Conservation (phyloP, 2,888 invertebrate species). For the Drosophila nigricruria region DNA sequence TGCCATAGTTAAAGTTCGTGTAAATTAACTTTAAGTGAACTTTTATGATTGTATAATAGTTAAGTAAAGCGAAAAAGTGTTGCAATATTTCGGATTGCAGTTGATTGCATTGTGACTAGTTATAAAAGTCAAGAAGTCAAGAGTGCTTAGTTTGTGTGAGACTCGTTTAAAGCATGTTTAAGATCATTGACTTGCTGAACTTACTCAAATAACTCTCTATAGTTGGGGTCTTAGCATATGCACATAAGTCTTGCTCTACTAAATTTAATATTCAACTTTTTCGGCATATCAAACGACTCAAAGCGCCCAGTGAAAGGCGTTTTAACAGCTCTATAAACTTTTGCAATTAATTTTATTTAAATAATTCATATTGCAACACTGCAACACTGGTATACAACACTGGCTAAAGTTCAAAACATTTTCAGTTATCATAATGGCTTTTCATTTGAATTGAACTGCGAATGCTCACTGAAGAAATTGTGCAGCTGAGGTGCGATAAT, state of each 20-base stretch:
- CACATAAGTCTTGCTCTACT: background rate
- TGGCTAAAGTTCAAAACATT: constrained; percentile 11
- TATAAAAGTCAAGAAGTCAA: background rate
- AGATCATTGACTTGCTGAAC: constrained; percentile 9
- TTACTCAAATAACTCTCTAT: background rate
- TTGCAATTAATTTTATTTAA: background rate
- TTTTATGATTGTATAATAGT: constrained; percentile 19
- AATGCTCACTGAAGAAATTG: constrained; percentile 18
- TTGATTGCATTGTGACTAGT: constrained; percentile 1
- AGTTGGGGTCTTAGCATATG: background rate
- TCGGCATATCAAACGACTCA: background rate
- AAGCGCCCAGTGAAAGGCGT: background rate
- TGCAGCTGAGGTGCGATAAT: constrained; percentile 34
- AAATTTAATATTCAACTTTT: background rate
- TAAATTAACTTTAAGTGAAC: constrained; percentile 22
- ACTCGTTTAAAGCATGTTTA: background rate
- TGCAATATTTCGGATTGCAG: constrained; percentile 4
- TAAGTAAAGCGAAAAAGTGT: constrained; percentile 5
- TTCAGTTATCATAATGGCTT: constrained; percentile 40
- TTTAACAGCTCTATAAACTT: background rate
- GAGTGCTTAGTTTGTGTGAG: background rate
- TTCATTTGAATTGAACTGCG: constrained; percentile 30
- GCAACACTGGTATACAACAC: constrained; percentile 40
- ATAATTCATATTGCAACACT: background rate
- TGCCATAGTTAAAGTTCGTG: constrained; percentile 20